Base-by-base conservation (phyloP, 2,797 vertebrate genomes). In the Sebastes ruberrimus region DNA sequence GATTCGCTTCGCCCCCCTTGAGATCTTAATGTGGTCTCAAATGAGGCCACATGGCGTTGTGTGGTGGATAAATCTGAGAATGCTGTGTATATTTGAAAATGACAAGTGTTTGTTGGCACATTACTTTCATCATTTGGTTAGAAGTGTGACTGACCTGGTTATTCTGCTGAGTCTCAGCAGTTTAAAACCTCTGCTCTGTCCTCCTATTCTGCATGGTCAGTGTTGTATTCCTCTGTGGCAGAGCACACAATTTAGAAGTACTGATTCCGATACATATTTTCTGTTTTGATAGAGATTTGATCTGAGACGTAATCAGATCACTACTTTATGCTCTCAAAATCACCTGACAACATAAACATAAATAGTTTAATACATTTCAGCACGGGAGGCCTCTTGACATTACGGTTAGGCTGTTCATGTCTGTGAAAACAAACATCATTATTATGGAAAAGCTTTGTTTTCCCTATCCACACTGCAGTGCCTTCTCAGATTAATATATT, bases 1-100 rank as follows among this genome's bases (percentile, higher is more conserved):
- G 27, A 86, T 81, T 87, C 6, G 67, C 67, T 72, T 69, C 14
- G 20, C 73, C 59, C 53, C 49, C 49, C 33, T 42, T 68, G 75
- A 81, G 33, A 70, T 73, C 53, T 85, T 22, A 74, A 74, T 83
- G 71, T 25, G 20, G 70, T 23, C 55, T 13, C 20, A 11, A 7
- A 20, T 30, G 53, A 52, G 32, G 9, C 52, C 1, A 22, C 71
- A 10, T 20, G 16, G n/a, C 14, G 9, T 23, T 25, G 28, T 67
- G 1, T 16, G 46, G 49, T 60, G 52, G 59, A 61, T 27, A 6
- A 20, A 42, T 46, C 3, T 32, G 10, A 46, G 8, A 27, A 14
- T 25, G 7, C 52, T 23, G 32, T 35, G 3, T 42, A 2, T 60
- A 6, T 42, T 57, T 55, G 20, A 55, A 25, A 30, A 42, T 16